These are phyloP conservation scores for Bombus superbus DNA, from an alignment of 1,140 invertebrate genomes.

Conservation along the genomic window DNA sequence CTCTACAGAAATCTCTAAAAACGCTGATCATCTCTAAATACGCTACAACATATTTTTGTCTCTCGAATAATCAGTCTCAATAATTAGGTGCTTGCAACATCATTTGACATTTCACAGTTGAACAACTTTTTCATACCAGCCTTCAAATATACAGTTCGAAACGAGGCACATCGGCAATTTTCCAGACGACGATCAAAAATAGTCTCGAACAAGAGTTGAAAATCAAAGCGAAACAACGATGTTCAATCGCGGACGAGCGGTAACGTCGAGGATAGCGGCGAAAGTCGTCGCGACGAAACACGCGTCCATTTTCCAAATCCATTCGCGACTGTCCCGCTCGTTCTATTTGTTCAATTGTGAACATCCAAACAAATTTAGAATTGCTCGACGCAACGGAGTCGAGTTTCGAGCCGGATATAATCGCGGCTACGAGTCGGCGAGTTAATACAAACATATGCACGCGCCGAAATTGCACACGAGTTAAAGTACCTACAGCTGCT, in stretches of 20 bases:
- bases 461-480: neutral
- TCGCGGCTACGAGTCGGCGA: slow-evolving; percentile 39
- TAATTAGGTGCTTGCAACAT: neutral
- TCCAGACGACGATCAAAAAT: neutral
- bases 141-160: neutral
- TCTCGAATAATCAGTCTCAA: neutral
- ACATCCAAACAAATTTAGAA: slow-evolving; percentile 60
- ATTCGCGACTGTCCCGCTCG: slow-evolving; percentile 28
- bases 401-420: slow-evolving; percentile 56
- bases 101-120: neutral
- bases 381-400: slow-evolving; percentile 48
- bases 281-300: slow-evolving; percentile 11
- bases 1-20: neutral
- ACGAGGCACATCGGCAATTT: neutral
- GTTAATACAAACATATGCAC: slow-evolving; percentile 58
- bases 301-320: slow-evolving; percentile 34
- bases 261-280: neutral
- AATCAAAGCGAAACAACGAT: slow-evolving; percentile 8
- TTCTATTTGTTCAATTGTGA: slow-evolving; percentile 63
- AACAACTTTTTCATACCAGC: neutral
- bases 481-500: neutral
- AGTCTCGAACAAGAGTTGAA: slow-evolving; percentile 4
- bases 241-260: neutral
- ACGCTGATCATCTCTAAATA: too few relatives aligned
- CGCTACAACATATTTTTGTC: neutral